These are phyloP conservation scores for Hirundichthys speculiger DNA, from an alignment of 2,113 vertebrate species.

Conservation along the genomic window DNA sequence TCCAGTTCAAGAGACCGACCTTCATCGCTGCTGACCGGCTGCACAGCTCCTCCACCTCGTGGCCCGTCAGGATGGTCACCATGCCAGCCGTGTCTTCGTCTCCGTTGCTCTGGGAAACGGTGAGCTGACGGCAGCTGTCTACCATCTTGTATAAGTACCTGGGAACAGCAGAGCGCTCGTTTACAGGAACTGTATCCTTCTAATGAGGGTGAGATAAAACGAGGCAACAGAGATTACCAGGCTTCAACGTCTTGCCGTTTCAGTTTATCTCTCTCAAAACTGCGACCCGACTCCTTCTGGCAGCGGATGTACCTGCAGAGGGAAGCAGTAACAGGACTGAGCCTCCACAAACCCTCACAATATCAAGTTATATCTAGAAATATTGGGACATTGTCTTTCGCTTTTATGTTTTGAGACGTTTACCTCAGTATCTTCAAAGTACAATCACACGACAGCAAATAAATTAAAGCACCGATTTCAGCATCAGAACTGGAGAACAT, in stretches of 20 bases:
- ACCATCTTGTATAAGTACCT: constrained; percentile 97
- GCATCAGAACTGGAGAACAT: no score
- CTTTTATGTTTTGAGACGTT: no score
- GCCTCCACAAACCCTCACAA: background rate
- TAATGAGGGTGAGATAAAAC: rapidly evolving
- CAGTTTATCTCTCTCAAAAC: constrained; percentile 93
- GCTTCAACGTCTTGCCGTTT: constrained; percentile 94
- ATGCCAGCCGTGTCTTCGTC: constrained; percentile 94
- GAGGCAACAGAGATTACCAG: constrained; percentile 79
- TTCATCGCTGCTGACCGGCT: constrained; percentile 88
- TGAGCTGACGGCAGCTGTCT: constrained; percentile 96
- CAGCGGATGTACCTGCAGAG: constrained; percentile 92
- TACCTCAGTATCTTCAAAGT: no score
- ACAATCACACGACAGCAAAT: no score
- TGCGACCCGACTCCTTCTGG: constrained; percentile 91
- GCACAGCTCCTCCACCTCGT: constrained; percentile 82
- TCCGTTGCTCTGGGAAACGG: constrained; percentile 88
- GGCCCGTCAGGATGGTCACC: constrained; percentile 94
- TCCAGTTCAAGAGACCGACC: constrained; percentile 79
- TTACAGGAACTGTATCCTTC: rapidly evolving
- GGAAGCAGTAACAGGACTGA: background rate
- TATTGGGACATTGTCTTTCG: no score
- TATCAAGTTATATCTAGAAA: no score
- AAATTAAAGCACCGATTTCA: no score
- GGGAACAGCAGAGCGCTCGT: background rate